Evolutionary conservation across 2,888 invertebrate species (phyloP).

Genomic region (Oscheius sp.): DNA sequence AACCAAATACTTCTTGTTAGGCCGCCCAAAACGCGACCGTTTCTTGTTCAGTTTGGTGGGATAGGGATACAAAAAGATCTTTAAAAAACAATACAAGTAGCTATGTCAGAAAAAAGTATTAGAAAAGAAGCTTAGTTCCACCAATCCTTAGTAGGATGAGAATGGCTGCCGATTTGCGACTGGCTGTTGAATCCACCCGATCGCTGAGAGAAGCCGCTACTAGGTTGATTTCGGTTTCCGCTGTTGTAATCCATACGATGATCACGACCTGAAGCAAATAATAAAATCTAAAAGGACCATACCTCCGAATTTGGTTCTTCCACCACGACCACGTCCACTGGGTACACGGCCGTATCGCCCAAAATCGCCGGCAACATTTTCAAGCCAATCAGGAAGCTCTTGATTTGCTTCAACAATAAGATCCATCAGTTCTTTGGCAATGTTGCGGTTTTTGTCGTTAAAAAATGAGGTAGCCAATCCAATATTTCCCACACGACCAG

Average conservation of each 20-base stretch:
- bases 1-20: constrained; percentile 29
- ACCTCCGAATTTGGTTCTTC: constrained; percentile 32
- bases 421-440: constrained; percentile 43
- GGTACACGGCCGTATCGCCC: neutral
- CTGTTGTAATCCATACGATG: constrained; percentile 61
- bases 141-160: constrained; percentile 32
- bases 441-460: constrained; percentile 75
- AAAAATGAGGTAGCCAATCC: constrained; percentile 98
- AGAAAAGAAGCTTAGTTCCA: constrained; percentile 23
- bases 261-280: constrained; percentile 66
- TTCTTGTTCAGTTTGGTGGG: constrained; percentile 23
- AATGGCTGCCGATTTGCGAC: constrained; percentile 22
- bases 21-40: constrained; percentile 33
- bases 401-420: constrained; percentile 47
- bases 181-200: constrained; percentile 31
- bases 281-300: too few species aligned
- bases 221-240: neutral
- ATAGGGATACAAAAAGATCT: neutral
- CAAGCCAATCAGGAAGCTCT: constrained; percentile 52
- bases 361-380: constrained; percentile 42
- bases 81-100: neutral
- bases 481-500: constrained; percentile 97
- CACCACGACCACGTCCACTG: constrained; percentile 11
- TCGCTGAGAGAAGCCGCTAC: constrained; percentile 4
- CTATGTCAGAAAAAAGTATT: neutral